Evolutionary conservation across 2,888 invertebrate genomes (phyloP).

Genomic region (Plusia festucae): DNA sequence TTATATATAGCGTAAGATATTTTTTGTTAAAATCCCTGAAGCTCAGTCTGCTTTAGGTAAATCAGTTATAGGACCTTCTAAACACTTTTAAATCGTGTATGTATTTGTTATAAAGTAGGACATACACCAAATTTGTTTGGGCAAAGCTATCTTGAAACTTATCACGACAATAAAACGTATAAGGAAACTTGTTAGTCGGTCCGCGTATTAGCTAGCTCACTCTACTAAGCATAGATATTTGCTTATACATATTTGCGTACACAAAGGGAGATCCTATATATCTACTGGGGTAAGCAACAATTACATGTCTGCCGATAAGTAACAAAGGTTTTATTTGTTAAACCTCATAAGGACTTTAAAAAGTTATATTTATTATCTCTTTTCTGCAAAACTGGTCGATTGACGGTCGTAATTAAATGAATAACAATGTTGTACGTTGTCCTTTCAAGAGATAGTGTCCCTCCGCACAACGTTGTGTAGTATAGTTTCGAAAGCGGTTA

Average conservation of each 20-base stretch:
- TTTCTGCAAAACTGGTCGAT: not conserved
- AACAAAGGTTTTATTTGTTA: not conserved
- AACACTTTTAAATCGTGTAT: not conserved
- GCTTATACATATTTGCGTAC: not conserved
- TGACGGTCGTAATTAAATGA: not conserved
- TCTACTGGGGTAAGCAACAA: not conserved
- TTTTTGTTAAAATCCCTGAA: slow-evolving; percentile 32
- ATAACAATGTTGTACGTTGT: not conserved
- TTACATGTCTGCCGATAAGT: not conserved
- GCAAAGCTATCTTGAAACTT: slow-evolving; percentile 33
- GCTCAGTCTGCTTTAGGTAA: slow-evolving; percentile 29
- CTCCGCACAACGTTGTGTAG: slow-evolving; percentile 33
- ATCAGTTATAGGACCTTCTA: slow-evolving; percentile 8
- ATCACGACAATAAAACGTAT: slow-evolving; percentile 51
- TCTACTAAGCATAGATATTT: not conserved
- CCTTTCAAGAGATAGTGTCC: slow-evolving; percentile 18
- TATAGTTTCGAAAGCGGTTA: slow-evolving; percentile 59
- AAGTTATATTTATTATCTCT: too few relatives aligned
- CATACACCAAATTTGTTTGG: slow-evolving; percentile 39
- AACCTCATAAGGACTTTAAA: not conserved
- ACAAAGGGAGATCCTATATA: not conserved
- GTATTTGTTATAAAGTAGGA: slow-evolving; percentile 26
- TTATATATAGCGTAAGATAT: too few relatives aligned
- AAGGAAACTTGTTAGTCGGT: slow-evolving; percentile 45
- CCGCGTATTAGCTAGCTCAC: slow-evolving; percentile 15